Percentiles rank a stretch among this genome's conserved stretches.
These are phyloP conservation scores for Dryobota labecula DNA, from an alignment of 2,888 invertebrate genomes.

Conservation along the genomic window DNA sequence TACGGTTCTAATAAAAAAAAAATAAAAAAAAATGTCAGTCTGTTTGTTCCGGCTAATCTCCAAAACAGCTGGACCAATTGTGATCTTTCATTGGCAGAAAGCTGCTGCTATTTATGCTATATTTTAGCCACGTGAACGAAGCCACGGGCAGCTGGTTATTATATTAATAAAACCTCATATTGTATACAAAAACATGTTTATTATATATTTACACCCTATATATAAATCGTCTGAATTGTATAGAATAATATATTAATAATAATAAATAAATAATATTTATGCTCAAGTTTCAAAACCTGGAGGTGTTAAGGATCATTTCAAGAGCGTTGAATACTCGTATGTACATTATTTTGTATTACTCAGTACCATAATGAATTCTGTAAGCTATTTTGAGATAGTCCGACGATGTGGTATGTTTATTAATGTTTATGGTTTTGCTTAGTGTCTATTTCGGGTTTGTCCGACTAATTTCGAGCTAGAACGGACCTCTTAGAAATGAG, in stretches of 20 bases:
- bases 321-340: neutral
- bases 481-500: neutral
- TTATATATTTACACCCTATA: neutral
- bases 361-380: slow-evolving; percentile 12
- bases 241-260: slow-evolving; percentile 1
- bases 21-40: no score
- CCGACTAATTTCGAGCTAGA: neutral
- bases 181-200: slow-evolving; percentile 11
- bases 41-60: no score
- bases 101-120: no score
- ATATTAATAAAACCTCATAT: slow-evolving; percentile 3
- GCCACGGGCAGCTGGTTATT: no score
- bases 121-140: no score
- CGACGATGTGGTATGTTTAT: neutral
- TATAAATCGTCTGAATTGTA: neutral
- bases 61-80: no score
- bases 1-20: no score
- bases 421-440: neutral
- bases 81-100: no score
- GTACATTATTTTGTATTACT: slow-evolving; percentile 12
- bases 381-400: slow-evolving; percentile 11
- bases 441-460: neutral
- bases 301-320: slow-evolving; percentile 9
- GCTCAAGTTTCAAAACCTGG: slow-evolving; percentile 2
- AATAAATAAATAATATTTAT: no score